Conservation (phyloP, 2,113 vertebrate genomes). For the Clarias macrocephalus region DNA sequence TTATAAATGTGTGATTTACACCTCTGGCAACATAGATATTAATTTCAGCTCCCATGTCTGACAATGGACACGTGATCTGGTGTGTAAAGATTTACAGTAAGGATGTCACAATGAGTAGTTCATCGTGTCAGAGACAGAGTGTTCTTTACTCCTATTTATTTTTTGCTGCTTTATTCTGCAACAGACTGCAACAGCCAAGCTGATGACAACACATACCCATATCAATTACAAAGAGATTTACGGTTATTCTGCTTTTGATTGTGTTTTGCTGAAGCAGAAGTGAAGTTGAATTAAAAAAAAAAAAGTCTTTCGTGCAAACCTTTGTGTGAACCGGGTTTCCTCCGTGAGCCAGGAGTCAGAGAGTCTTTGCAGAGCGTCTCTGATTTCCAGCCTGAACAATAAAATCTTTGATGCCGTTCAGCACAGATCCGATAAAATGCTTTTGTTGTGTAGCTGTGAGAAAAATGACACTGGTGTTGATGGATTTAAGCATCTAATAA, state of each 20-base stretch:
- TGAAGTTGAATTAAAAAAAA: not conserved
- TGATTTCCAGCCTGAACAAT: constrained; percentile 19
- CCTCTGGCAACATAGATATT: not conserved
- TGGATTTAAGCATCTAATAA: constrained; percentile 14
- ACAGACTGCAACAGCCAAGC: not conserved
- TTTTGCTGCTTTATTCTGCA: not conserved
- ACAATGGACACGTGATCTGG: not conserved
- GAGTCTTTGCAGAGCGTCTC: not conserved
- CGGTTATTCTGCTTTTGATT: not conserved
- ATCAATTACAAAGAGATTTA: not conserved
- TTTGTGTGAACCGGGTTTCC: not conserved
- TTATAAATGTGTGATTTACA: not conserved
- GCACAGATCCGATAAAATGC: not conserved
- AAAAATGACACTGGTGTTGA: constrained; percentile 15
- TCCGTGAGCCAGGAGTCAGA: not conserved
- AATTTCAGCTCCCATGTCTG: not conserved
- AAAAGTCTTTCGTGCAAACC: not conserved
- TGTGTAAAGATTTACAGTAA: not conserved
- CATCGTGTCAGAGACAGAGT: not conserved
- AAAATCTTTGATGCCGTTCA: not conserved
- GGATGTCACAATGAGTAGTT: not conserved
- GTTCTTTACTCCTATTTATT: not conserved
- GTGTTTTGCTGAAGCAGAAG: not conserved
- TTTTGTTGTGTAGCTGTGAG: constrained; percentile 20
- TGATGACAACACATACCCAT: not conserved